Evolutionary conservation across 2,113 vertebrate genomes (phyloP), one percentile per base, ranked within the genome.

Genomic region (Emydocephalus ijimae): DNA sequence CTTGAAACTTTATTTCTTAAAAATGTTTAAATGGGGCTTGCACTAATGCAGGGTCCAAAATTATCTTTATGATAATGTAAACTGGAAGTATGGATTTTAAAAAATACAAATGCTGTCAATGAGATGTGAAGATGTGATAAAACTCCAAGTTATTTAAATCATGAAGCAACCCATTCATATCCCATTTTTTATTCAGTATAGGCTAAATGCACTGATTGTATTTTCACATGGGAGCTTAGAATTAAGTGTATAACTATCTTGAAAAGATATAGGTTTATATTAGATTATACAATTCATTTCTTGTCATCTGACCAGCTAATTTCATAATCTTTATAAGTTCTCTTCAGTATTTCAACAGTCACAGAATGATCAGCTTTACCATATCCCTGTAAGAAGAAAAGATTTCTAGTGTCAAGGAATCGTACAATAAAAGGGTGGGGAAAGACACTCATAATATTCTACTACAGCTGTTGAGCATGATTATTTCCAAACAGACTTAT

Each of bases 321-420:
- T 90, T 98, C 98, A 96, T 99, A 99, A 95, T 97, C 97, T 59
- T 96, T 96, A 89, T 97, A 99, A 45, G 91, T 96, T 89, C 94
- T 96, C 96, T 98, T 99, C 94, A 99, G 95, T 96, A 98, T 98
- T 95, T 98, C 98, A 7, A 94, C 98, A 55, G 98, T 98, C 54
- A 98, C 96, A 0, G 98, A 97, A 91, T 99, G 98, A 94, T 99
- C 98, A 93, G 98, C 98, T 97, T 98, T 98, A 21, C 98, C 98
- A 97, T 98, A 99, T 54, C 97, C 98, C 98, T 99, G 96, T 89
- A 87, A 45, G 92, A 91, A 96, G 12, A 93, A 64, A 91, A 90
- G 11, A 39, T 7, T 89, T 90, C n/a, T 18, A 56, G 20, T 56
- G 10, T 89, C 85, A 89, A 24, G 34, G 56, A 56, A 91, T 34